Conservation (phyloP, 35 echinoderm and acorn worm genomes). For the Heliocidaris erythrogramma region DNA sequence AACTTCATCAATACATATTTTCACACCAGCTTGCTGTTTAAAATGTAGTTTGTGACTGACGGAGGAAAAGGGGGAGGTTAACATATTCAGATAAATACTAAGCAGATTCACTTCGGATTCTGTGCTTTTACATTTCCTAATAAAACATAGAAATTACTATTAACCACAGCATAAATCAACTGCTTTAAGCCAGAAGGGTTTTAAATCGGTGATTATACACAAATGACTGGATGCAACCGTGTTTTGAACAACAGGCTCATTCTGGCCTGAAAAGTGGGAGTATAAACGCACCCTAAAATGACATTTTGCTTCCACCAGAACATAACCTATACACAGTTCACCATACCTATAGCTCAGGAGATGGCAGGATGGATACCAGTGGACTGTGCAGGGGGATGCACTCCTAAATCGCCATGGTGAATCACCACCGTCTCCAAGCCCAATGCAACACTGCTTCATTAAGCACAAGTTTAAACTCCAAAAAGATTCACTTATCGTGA, state of each 20-base stretch:
- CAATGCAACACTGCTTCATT: not conserved
- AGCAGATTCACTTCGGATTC: not conserved
- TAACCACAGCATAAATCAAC: too few species aligned
- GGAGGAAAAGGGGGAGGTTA: not conserved
- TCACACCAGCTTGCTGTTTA: not conserved
- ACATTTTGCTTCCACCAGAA: too few species aligned
- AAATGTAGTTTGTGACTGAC: not conserved
- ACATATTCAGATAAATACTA: not conserved
- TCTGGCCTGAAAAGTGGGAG: too few species aligned
- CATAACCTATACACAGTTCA: not conserved
- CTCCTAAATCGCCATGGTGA: not conserved
- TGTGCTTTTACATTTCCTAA: too few species aligned
- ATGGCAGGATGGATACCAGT: not conserved
- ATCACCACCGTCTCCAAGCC: not conserved
- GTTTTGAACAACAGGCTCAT: too few species aligned
- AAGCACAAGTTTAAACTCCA: not conserved
- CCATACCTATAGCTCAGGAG: not conserved
- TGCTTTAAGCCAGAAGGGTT: too few species aligned
- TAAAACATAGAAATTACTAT: too few species aligned
- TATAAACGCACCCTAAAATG: too few species aligned
- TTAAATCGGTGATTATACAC: too few species aligned
- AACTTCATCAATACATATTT: not conserved
- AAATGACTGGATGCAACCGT: too few species aligned
- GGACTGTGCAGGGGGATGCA: slow-evolving; percentile 4
- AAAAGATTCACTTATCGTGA: not conserved